These are phyloP conservation scores for Chionodraco myersi DNA, from an alignment of 2,113 vertebrate genomes.

Conservation along the genomic window DNA sequence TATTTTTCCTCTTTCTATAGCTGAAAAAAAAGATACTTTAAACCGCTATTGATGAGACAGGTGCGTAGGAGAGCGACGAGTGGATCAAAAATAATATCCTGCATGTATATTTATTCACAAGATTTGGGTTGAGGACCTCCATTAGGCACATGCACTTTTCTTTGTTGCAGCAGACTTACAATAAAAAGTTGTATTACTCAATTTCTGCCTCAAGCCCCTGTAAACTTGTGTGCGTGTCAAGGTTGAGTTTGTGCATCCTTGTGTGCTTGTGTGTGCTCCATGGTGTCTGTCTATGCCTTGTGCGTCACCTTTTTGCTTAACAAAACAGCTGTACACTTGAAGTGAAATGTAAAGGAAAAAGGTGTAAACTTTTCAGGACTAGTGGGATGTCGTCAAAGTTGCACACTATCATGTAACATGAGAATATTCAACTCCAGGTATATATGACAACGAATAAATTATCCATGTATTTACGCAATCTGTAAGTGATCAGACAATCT, in stretches of 20 bases:
- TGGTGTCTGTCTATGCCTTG: background rate
- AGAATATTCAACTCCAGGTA: background rate
- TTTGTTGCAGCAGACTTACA: constrained; percentile 18
- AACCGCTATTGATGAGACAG: no score
- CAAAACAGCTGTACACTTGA: constrained; percentile 9
- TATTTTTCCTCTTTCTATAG: background rate
- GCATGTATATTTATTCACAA: no score
- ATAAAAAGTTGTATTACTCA: constrained; percentile 34
- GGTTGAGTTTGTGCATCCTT: constrained; percentile 20
- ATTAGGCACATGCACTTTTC: constrained; percentile 37
- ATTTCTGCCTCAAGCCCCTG: constrained; percentile 27
- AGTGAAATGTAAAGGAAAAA: background rate
- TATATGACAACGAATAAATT: background rate
- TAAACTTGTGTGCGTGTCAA: constrained; percentile 21
- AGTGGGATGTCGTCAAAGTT: background rate
- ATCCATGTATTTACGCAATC: background rate
- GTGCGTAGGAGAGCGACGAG: no score
- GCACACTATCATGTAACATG: background rate
- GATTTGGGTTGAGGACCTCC: no score
- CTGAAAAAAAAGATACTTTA: no score
- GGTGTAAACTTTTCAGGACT: background rate
- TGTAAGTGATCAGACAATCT: no score
- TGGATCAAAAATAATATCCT: no score
- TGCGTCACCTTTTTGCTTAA: background rate
- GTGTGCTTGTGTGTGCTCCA: background rate